Evolutionary conservation across 2,888 invertebrate species (phyloP).

Genomic region (Mactromeris polynyma): DNA sequence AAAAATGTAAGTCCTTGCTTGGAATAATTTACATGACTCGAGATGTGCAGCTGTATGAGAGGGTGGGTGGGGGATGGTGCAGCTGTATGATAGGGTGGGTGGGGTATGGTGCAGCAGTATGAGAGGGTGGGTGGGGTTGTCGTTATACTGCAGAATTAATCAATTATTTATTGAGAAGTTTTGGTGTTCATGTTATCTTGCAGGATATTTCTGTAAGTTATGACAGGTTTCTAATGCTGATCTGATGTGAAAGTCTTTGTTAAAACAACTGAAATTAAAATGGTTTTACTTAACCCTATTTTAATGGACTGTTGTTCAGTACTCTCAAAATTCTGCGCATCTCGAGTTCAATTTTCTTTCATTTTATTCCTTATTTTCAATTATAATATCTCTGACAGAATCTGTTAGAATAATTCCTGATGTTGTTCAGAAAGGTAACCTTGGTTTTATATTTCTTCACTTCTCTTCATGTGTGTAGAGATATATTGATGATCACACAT

Average conservation of each 20-base stretch:
- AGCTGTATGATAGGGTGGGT: too few relatives aligned
- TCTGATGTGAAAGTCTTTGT: too few relatives aligned
- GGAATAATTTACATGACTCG: background rate
- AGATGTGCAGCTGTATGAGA: background rate
- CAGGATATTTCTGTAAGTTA: background rate
- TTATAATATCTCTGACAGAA: background rate
- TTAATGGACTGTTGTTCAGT: background rate
- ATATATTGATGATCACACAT: background rate
- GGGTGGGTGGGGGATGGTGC: background rate
- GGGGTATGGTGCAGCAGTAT: background rate
- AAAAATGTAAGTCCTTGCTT: conserved; percentile 92
- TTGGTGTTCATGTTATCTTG: background rate
- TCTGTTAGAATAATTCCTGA: background rate
- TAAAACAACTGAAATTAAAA: too few relatives aligned
- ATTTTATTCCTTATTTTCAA: background rate
- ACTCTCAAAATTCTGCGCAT: background rate
- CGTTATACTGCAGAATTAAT: background rate
- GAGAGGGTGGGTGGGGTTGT: background rate
- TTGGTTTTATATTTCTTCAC: background rate
- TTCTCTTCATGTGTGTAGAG: background rate
- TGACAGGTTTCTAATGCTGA: too few relatives aligned
- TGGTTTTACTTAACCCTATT: background rate
- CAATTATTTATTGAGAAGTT: background rate
- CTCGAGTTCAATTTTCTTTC: background rate
- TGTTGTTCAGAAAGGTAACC: background rate